Evolutionary conservation across 2,113 vertebrate genomes (phyloP).

Genomic region (Raja brachyura): DNA sequence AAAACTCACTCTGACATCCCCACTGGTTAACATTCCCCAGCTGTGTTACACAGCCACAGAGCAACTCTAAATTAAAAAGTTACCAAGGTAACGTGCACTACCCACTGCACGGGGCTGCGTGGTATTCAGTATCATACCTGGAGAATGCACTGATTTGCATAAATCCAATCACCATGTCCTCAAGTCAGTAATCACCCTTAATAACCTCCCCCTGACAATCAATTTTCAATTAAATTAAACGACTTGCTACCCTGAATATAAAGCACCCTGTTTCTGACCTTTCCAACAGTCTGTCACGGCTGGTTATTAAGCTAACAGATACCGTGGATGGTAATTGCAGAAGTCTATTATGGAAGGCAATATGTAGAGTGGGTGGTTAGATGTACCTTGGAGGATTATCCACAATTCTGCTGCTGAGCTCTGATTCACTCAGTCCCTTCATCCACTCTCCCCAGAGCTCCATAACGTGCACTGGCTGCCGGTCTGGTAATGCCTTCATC

Average conservation of each 20-base stretch:
- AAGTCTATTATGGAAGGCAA: background rate
- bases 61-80: slow-evolving; percentile 19
- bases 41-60: background rate
- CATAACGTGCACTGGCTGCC: background rate
- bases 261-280: slow-evolving; percentile 27
- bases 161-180: slow-evolving; percentile 30
- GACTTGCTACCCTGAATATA: slow-evolving; percentile 17
- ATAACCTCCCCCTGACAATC: slow-evolving; percentile 30
- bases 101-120: background rate
- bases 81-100: background rate
- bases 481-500: background rate
- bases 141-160: slow-evolving; percentile 17
- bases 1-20: slow-evolving; percentile 17
- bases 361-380: background rate
- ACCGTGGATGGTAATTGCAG: background rate
- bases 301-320: slow-evolving; percentile 32
- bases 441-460: background rate
- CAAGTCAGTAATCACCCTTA: slow-evolving; percentile 36
- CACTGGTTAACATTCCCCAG: background rate
- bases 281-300: background rate
- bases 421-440: background rate
- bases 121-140: background rate
- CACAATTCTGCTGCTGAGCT: background rate
- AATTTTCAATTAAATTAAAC: slow-evolving; percentile 38
- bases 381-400: background rate